These are phyloP conservation scores for Eubasilissa regina DNA, from an alignment of 1,140 invertebrate species.

Conservation along the genomic window DNA sequence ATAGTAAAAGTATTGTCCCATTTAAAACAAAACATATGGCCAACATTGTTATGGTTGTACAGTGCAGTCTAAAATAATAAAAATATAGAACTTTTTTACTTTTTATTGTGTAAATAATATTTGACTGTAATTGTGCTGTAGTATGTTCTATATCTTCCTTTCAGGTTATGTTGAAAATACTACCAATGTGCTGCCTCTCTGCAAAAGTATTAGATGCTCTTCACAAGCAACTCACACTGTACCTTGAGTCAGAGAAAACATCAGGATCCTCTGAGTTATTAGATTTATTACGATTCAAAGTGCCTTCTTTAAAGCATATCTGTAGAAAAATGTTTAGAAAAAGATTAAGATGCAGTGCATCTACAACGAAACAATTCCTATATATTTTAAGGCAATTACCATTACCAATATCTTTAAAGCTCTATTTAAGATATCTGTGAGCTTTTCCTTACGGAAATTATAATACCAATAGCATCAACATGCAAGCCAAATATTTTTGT, in stretches of 20 bases:
- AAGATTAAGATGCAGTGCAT: conserved; percentile 38
- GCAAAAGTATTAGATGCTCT: conserved; percentile 31
- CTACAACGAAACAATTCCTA: conserved; percentile 49
- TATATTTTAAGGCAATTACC: conserved; percentile 48
- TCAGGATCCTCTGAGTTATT: conserved; percentile 31
- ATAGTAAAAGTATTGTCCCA: too few species aligned
- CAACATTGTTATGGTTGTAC: too few species aligned
- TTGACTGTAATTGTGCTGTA: not conserved
- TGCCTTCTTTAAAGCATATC: conserved; percentile 51
- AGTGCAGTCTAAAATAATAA: not conserved
- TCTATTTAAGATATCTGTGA: conserved; percentile 55
- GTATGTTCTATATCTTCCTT: conserved; percentile 12
- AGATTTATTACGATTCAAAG: conserved; percentile 37
- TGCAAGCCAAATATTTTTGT: too few species aligned
- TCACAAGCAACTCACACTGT: conserved; percentile 30
- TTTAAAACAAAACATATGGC: too few species aligned
- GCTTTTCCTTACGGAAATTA: conserved; percentile 7
- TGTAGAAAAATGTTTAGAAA: conserved; percentile 50
- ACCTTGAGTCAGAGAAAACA: conserved; percentile 1
- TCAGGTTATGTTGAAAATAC: conserved; percentile 52
- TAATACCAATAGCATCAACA: not conserved
- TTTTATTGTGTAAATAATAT: not conserved
- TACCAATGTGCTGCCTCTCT: conserved; percentile 51
- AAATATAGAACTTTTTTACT: not conserved
- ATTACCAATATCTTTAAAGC: conserved; percentile 48